Conservation (phyloP, 2,113 vertebrate genomes). For the Donacobius atricapilla region DNA sequence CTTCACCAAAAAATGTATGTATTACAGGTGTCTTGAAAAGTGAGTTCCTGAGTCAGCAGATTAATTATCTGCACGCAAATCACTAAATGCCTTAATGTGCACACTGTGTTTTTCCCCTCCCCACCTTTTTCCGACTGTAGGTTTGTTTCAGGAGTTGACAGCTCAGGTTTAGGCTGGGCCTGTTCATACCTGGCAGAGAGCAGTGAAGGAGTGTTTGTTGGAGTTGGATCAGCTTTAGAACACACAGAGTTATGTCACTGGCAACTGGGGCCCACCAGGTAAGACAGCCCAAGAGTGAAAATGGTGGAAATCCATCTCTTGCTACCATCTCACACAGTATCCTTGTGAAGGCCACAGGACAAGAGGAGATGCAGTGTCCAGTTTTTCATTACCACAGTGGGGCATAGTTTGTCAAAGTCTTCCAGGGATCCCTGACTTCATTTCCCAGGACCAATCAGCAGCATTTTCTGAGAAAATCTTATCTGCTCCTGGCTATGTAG, state of each 20-base stretch:
- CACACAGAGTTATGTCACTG: background rate
- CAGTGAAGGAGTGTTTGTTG: fast-evolving
- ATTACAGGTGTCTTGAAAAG: background rate
- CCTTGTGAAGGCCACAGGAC: background rate
- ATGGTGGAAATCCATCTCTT: background rate
- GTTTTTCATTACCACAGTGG: background rate
- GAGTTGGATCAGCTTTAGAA: background rate
- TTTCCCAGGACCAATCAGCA: background rate
- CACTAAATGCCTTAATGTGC: background rate
- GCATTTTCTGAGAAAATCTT: background rate
- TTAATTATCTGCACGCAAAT: background rate
- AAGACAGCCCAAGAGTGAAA: background rate
- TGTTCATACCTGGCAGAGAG: background rate
- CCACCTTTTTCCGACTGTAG: fast-evolving
- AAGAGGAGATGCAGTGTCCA: background rate
- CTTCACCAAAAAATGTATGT: background rate
- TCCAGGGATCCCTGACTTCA: background rate
- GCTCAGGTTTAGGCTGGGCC: fast-evolving
- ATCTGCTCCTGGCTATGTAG: background rate
- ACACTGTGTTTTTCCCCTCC: background rate
- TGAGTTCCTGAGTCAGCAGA: background rate
- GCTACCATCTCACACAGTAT: background rate
- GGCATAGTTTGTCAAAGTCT: background rate
- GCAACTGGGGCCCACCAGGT: background rate
- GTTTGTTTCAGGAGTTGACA: background rate